phyloP scores from a whole-genome alignment of 2,797 vertebrate species.

The Sebastes matsubarae region DNA sequence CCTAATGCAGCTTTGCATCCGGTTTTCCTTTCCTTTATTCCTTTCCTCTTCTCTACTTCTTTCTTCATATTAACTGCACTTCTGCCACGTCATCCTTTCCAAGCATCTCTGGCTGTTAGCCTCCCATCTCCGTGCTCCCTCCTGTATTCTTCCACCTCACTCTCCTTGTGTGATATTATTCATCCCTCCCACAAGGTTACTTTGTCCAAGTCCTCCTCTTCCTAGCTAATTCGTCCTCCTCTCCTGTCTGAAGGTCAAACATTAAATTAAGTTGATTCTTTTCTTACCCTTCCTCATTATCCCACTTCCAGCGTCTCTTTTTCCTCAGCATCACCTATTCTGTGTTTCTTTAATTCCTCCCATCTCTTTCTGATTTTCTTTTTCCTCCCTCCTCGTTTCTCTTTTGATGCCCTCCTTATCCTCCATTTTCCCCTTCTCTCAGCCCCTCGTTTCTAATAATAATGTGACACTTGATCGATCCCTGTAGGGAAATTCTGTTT shows the following conservation, averaged over 20 bases:
- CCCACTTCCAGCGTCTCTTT: background rate
- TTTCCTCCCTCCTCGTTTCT: background rate
- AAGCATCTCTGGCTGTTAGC: background rate
- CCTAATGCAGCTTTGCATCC: background rate
- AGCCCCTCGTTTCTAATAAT: slow-evolving; percentile 37
- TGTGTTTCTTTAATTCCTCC: background rate
- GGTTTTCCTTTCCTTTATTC: background rate
- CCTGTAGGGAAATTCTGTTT: slow-evolving; percentile 40
- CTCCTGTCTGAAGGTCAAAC: slow-evolving; percentile 49
- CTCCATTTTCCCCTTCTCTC: background rate
- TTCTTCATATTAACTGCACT: background rate
- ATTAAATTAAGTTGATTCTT: slow-evolving; percentile 21
- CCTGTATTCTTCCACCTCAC: background rate
- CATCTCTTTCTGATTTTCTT: background rate
- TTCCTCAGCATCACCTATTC: background rate
- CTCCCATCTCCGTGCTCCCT: background rate
- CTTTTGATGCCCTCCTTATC: background rate
- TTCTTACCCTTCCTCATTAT: background rate
- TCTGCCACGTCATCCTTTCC: background rate
- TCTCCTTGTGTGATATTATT: slow-evolving; percentile 29
- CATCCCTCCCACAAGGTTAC: slow-evolving; percentile 26
- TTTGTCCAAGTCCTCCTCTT: slow-evolving; percentile 10
- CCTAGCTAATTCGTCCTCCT: slow-evolving; percentile 10
- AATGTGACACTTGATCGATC: slow-evolving; percentile 43
- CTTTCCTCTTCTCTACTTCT: background rate